phyloP scores from a whole-genome alignment of 2,797 vertebrate species.

The Amphiprion clarkii region DNA sequence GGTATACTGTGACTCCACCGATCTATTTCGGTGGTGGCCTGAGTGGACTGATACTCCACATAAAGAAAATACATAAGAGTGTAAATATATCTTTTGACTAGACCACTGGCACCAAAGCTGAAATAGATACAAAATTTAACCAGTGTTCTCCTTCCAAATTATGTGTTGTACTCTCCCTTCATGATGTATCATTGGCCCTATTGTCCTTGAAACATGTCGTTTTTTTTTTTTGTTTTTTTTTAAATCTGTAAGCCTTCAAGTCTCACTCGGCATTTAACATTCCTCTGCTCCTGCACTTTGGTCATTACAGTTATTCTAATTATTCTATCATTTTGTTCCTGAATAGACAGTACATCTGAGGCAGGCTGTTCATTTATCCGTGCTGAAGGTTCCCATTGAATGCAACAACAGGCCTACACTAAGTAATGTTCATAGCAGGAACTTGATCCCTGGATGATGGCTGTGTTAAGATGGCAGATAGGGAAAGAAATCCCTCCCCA shows the following conservation, averaged over 20 bases:
- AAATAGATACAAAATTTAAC: constrained; percentile 49
- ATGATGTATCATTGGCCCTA: neutral
- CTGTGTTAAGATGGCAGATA: constrained; percentile 72
- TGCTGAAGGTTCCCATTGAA: constrained; percentile 48
- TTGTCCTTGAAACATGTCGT: constrained; percentile 53
- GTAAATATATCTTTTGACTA: constrained; percentile 43
- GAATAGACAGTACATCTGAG: constrained; percentile 32
- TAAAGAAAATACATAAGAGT: constrained; percentile 29
- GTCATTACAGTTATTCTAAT: constrained; percentile 38
- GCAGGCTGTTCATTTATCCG: constrained; percentile 52
- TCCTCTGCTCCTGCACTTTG: constrained; percentile 29
- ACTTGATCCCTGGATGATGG: constrained; percentile 67
- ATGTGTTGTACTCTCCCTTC: constrained; percentile 28
- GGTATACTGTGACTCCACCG: constrained; percentile 25
- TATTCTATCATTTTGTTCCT: constrained; percentile 39
- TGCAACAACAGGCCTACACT: constrained; percentile 37
- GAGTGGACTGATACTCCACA: constrained; percentile 34
- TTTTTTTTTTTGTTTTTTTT: constrained; percentile 38
- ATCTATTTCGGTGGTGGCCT: constrained; percentile 37
- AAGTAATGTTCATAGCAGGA: constrained; percentile 55
- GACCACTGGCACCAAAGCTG: constrained; percentile 32
- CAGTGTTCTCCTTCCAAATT: constrained; percentile 34
- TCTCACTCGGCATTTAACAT: constrained; percentile 25
- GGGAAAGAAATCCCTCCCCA: constrained; percentile 61
- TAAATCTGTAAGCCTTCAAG: constrained; percentile 23